phyloP scores from a whole-genome alignment of 1,140 invertebrate genomes.

The Drosophila novamexicana region DNA sequence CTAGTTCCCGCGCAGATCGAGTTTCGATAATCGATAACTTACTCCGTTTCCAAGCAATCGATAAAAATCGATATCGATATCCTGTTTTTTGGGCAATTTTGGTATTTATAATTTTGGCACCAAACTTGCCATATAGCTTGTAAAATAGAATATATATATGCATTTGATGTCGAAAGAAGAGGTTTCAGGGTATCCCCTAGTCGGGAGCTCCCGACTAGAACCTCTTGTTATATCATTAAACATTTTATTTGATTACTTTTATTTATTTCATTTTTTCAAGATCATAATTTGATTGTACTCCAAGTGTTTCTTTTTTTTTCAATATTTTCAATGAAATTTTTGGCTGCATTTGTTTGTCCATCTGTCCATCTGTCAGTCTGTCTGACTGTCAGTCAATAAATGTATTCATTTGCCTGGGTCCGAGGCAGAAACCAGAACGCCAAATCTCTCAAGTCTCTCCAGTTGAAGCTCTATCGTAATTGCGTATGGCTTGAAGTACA shows the following conservation, averaged over 20 bases:
- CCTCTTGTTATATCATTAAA: no score
- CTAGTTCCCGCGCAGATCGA: no score
- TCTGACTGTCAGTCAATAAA: conserved; percentile 50
- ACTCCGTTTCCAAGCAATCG: no score
- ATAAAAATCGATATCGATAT: no score
- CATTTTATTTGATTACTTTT: conserved; percentile 3
- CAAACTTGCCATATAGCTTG: no score
- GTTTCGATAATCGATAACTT: no score
- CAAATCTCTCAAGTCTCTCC: conserved; percentile 1
- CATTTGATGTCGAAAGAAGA: no score
- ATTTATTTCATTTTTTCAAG: background rate
- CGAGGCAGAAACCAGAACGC: conserved; percentile 21
- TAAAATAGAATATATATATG: no score
- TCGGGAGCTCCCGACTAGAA: no score
- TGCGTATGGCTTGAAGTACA: conserved; percentile 76
- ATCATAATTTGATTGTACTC: conserved; percentile 15
- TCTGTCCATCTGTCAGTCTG: background rate
- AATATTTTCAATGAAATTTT: conserved; percentile 49
- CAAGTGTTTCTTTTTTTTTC: conserved; percentile 5
- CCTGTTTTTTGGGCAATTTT: no score
- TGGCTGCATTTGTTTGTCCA: background rate
- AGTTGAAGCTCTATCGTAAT: conserved; percentile 74
- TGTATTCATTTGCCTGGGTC: conserved; percentile 64
- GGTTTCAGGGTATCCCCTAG: no score
- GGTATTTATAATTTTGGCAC: no score